Base-by-base conservation (phyloP, 2,888 invertebrate genomes). In the Pilophorus perplexus region DNA sequence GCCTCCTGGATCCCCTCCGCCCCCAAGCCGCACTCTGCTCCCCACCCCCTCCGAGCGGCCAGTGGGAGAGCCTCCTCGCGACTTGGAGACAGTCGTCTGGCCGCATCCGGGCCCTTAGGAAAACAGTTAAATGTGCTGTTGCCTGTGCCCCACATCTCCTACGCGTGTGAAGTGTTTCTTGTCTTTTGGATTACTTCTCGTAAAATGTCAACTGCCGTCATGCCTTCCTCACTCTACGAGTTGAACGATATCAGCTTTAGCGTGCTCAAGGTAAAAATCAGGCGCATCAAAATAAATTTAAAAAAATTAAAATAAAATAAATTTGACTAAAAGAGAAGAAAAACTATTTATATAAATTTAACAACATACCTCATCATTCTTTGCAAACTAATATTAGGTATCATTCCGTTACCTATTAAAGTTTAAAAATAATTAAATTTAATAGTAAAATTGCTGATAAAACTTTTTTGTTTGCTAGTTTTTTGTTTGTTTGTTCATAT, bases 171-270 rank as follows among this genome's bases (percentile, higher is more conserved):
- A 64, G 64, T 64, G 64, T 20, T 18, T 44, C 28, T 54, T 20
- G 16, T 22, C 6, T 40, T 25, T 14, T 64, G 14, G 50, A 38
- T 50, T 38, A 52, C 52, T 52, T 10, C 14, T 8, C 44, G n/a
- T 42, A 67, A 38, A 25, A 88, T 87, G 88, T 87, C 87, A 80
- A 86, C 88, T 74, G 87, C 86, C 78, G 86, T 87, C 79, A 87
- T 87, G 87, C 84, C 85, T 79, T 76, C 84, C 79, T 83, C 86
- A 76, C 83, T 85, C 81, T 87, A 85, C 80, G 87, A 87, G 76
- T 85, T 87, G 81, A 85, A 84, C 81, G 87, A 87, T 79, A 82
- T 84, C 50, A 67, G 50, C 64, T 52, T 52, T 64, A 64, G 52
- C 42, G 52, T 64, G 64, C 64, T 64, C 38, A 64, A 64, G 64